Conservation (phyloP, 23 tunicate genomes). For the Ascidia mentula region DNA sequence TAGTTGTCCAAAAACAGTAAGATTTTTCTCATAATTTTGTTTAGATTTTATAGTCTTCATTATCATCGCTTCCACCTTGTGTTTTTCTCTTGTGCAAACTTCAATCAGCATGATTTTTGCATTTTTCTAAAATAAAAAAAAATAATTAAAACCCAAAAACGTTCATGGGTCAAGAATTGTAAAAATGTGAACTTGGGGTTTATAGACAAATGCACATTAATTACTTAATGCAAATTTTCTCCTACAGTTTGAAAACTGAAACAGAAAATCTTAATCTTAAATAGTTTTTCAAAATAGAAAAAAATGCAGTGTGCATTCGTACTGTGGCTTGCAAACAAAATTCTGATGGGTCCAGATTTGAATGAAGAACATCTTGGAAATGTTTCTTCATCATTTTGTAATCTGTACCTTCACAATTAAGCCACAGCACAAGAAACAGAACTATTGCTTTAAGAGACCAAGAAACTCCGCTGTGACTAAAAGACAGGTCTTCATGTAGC, state of each 20-base stretch:
- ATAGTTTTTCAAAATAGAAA: no score
- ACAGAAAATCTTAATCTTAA: no score
- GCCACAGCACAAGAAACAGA: not conserved
- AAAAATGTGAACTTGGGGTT: not conserved
- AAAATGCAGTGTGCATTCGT: no score
- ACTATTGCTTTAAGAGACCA: constrained; percentile 20
- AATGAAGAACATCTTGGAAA: not conserved
- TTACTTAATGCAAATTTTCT: no score
- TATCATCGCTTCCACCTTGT: not conserved
- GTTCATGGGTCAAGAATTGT: not conserved
- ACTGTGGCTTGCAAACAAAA: not conserved
- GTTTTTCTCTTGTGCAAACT: not conserved
- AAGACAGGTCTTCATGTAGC: constrained; percentile 6
- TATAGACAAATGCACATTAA: not conserved
- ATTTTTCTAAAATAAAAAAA: not conserved
- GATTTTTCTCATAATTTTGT: not conserved
- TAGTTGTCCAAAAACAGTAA: not conserved
- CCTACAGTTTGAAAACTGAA: no score
- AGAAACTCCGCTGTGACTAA: constrained; percentile 20
- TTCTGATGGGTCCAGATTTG: not conserved
- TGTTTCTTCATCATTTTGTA: no score
- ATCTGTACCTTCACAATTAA: not conserved
- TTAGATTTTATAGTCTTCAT: not conserved
- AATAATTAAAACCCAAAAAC: not conserved
- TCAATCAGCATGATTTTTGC: not conserved